A percentile compares a stretch with the other conserved stretches of the same genome.
Evolutionary conservation across 2,113 vertebrate genomes (phyloP).

Genomic region (Xiphophorus hellerii): DNA sequence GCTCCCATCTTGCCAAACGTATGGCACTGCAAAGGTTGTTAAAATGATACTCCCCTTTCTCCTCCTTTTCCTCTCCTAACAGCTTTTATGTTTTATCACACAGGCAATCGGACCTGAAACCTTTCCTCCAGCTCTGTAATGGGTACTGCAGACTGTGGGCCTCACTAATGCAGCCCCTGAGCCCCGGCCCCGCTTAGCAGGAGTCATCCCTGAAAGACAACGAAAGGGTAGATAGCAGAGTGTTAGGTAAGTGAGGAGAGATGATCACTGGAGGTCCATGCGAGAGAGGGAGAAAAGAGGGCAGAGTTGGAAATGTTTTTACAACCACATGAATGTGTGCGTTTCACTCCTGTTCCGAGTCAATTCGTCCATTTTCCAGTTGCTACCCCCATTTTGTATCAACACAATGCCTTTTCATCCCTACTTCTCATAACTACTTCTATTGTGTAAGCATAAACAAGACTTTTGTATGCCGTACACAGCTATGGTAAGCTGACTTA

Average conservation of each 20-base stretch:
- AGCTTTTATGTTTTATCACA: conserved; percentile 63
- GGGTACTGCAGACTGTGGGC: conserved; percentile 19
- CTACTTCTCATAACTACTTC: neutral
- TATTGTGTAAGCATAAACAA: neutral
- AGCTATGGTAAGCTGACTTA: neutral
- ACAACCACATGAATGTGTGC: neutral
- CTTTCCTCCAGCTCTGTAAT: conserved; percentile 23
- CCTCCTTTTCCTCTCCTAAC: conserved; percentile 39
- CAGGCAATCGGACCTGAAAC: conserved; percentile 51
- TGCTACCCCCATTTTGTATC: neutral
- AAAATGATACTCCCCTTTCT: conserved; percentile 43
- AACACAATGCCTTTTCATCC: neutral
- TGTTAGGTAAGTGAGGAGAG: conserved; percentile 5
- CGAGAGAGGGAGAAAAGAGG: neutral
- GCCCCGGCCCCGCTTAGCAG: conserved; percentile 46
- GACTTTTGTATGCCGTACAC: neutral
- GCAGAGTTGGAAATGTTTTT: conserved; percentile 16
- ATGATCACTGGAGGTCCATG: conserved; percentile 18
- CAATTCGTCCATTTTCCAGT: too few relatives aligned
- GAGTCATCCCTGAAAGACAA: conserved; percentile 39
- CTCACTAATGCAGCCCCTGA: conserved; percentile 50
- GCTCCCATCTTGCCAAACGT: conserved; percentile 30
- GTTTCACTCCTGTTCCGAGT: neutral
- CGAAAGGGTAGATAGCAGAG: neutral
- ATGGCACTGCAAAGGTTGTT: conserved; percentile 36